These are phyloP conservation scores for Erebia epiphron DNA, from an alignment of 2,888 invertebrate species.

Conservation along the genomic window DNA sequence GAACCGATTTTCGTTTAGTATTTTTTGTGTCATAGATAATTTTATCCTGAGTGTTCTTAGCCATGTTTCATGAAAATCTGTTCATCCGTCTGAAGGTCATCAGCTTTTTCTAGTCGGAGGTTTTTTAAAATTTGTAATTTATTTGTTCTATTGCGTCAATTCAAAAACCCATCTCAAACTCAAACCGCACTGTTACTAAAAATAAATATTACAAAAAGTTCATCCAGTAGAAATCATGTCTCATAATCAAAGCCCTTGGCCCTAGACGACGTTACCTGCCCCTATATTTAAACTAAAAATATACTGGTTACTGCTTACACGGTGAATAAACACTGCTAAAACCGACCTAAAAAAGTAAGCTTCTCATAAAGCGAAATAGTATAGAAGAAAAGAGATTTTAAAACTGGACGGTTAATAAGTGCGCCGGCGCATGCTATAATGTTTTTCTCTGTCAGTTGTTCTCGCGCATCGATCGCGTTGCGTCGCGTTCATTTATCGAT, in stretches of 20 bases:
- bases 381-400: slow-evolving; percentile 43
- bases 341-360: slow-evolving; percentile 40
- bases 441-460: slow-evolving; percentile 74
- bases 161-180: slow-evolving; percentile 2
- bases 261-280: slow-evolving; percentile 72
- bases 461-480: slow-evolving; percentile 69
- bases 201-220: slow-evolving; percentile 30
- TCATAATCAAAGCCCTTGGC: slow-evolving; percentile 63
- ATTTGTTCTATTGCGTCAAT: not conserved
- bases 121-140: too few species aligned
- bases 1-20: too few species aligned
- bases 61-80: too few species aligned
- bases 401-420: slow-evolving; percentile 56
- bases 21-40: too few species aligned
- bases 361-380: slow-evolving; percentile 29
- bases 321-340: slow-evolving; percentile 69
- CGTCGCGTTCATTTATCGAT: slow-evolving; percentile 36
- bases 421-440: slow-evolving; percentile 71
- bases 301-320: slow-evolving; percentile 66
- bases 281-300: slow-evolving; percentile 76
- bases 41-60: too few species aligned
- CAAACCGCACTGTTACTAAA: slow-evolving; percentile 18
- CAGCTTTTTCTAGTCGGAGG: too few species aligned
- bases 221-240: slow-evolving; percentile 12
- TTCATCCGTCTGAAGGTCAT: too few species aligned